Evolutionary conservation across 1,140 invertebrate genomes (phyloP).

Genomic region (Anoplolepis gracilipes): DNA sequence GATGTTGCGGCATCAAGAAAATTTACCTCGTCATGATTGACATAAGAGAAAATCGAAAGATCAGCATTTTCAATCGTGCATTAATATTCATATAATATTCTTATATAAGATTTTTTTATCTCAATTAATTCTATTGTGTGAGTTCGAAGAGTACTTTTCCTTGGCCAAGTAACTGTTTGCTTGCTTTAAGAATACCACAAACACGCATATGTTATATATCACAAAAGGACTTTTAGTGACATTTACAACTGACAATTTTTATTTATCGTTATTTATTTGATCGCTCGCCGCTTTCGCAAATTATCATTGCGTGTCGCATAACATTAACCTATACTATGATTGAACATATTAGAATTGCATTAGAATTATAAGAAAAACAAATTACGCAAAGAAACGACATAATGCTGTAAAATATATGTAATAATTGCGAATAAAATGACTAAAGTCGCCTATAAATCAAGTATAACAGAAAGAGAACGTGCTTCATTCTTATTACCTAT

Average conservation of each 20-base stretch:
- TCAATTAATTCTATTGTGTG: not conserved
- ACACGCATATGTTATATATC: not conserved
- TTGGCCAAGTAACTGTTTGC: constrained; percentile 24
- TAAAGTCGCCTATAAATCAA: not conserved
- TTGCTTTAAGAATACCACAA: not conserved
- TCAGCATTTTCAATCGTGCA: constrained; percentile 24
- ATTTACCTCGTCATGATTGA: constrained; percentile 24
- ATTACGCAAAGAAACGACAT: constrained; percentile 26
- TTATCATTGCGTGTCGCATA: constrained; percentile 35
- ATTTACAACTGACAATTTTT: constrained; percentile 27
- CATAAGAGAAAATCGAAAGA: constrained; percentile 25
- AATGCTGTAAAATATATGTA: not conserved
- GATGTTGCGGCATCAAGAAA: constrained; percentile 12
- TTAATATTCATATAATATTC: constrained; percentile 56
- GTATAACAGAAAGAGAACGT: not conserved
- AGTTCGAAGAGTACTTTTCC: constrained; percentile 6
- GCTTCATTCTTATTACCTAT: not conserved
- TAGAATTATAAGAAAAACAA: not conserved
- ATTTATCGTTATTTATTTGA: constrained; percentile 19
- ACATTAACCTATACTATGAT: constrained; percentile 29
- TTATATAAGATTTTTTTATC: constrained; percentile 24
- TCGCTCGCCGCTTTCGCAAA: constrained; percentile 22
- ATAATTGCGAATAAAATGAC: not conserved
- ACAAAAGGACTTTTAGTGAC: constrained; percentile 4
- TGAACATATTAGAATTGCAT: not conserved